phyloP scores from a whole-genome alignment of 2,113 vertebrate genomes.

The Pyxicephalus adspersus region DNA sequence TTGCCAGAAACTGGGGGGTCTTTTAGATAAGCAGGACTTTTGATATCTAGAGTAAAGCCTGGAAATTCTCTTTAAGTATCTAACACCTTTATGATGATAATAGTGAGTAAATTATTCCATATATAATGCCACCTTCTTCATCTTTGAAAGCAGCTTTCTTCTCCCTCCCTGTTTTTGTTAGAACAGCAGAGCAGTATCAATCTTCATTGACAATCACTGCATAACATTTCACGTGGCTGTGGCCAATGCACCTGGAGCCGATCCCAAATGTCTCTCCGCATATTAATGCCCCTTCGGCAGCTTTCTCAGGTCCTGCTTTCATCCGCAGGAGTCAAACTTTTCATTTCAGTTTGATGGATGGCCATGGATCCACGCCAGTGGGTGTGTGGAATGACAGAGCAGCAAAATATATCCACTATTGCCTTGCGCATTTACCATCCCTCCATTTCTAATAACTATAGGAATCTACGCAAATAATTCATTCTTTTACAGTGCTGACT shows the following conservation, averaged over 20 bases:
- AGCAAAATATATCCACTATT: constrained; percentile 63
- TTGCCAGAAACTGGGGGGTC: no score
- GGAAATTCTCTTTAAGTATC: no score
- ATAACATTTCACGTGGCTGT: constrained; percentile 52
- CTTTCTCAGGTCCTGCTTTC: constrained; percentile 62
- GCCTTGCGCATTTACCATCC: constrained; percentile 48
- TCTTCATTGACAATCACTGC: constrained; percentile 57
- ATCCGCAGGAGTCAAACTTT: constrained; percentile 65
- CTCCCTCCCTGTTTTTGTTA: background rate
- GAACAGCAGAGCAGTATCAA: constrained; percentile 36
- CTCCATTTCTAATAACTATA: constrained; percentile 28
- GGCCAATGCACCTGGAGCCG: constrained; percentile 59
- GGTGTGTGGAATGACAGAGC: constrained; percentile 61
- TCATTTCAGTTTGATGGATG: constrained; percentile 68
- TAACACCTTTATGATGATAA: no score
- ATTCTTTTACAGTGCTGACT: background rate
- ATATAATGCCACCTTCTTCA: no score
- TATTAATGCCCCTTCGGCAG: constrained; percentile 64
- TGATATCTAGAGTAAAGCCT: no score
- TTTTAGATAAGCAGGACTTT: no score
- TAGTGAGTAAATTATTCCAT: no score
- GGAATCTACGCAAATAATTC: constrained; percentile 41
- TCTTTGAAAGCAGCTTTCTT: background rate
- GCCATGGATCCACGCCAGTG: constrained; percentile 62
- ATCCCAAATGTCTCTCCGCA: constrained; percentile 61